Base-by-base conservation (phyloP, 2,113 vertebrate genomes). In the Paedocypris sp. region DNA sequence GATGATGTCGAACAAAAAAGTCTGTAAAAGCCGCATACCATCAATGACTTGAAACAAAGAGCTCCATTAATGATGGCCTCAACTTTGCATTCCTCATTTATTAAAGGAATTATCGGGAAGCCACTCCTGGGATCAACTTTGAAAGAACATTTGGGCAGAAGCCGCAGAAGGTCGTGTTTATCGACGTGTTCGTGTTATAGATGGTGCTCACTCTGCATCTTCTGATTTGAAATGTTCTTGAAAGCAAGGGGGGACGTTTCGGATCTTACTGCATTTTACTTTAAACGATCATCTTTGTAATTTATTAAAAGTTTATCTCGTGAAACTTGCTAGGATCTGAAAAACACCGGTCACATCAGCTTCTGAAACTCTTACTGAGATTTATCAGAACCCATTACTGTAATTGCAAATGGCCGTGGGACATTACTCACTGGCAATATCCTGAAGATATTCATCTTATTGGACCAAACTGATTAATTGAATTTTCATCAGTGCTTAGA, bases 351-450 rank as follows among this genome's bases (percentile, higher is more conserved):
- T 7, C 28, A 49, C 36, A 12, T 4, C 38, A 6, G 51, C 2
- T 36, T 41, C 32, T 58, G 16, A 45, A 50, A 61, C 46, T 62
- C 51, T 49, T 66, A 33, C 18, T 16, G 12, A 46, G 58, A 70
- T 66, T 66, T 70, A 64, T 70, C 58, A 66, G 60, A 66, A 53
- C 36, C 63, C 68, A 70, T 70, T 70, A 70, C 62, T 58, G 58
- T 70, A 66, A 70, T 70, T 70, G 68, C 63, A 46, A 66, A 35
- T 62, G 68, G 50, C 36, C 51, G 51, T 60, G 51, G 43, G 58
- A 35, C 63, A 62, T 70, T 66, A 70, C 38, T 70, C 68, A 66
- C 54, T 11, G 31, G 68, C 68, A 66, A 70, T 70, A 66, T 70
- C 68, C 68, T 62, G 63, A 62, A 57, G 50, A 62, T 54, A 70